Conservation (phyloP, 2,888 invertebrate genomes). For the Caenorhabditis drosophilae region DNA sequence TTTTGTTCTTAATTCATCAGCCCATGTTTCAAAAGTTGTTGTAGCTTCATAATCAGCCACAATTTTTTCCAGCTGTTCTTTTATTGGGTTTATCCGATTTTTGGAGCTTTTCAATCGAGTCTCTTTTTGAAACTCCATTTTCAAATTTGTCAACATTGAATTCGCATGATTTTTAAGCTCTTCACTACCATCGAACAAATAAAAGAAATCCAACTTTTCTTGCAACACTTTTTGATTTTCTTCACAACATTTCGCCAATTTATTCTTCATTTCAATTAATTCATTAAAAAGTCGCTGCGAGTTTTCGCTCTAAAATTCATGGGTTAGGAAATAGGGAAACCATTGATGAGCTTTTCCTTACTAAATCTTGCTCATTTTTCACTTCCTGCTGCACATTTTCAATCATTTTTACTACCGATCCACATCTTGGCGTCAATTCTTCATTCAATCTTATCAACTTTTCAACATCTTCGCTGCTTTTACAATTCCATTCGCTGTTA, state of each 20-base stretch:
- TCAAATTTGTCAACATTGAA: constrained; percentile 1
- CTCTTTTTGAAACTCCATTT: constrained; percentile 4
- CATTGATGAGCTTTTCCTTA: no score
- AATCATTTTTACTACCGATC: constrained; percentile 16
- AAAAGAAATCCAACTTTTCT: constrained; percentile 9
- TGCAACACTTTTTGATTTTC: constrained; percentile 3
- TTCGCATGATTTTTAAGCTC: constrained; percentile 12
- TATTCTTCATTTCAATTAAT: constrained; percentile 5
- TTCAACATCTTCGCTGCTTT: constrained; percentile 11
- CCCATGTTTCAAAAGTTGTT: not conserved
- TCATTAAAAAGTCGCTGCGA: constrained; percentile 5
- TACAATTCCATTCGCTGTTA: not conserved
- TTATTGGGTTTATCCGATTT: constrained; percentile 9
- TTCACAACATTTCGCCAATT: constrained; percentile 2
- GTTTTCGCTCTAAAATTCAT: constrained; percentile 1
- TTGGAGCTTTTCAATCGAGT: constrained; percentile 7
- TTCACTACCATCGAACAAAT: constrained; percentile 8
- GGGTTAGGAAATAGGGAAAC: no score
- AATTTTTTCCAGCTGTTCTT: constrained; percentile 15
- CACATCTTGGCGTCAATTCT: constrained; percentile 16
- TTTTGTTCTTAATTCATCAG: not conserved
- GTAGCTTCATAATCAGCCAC: not conserved
- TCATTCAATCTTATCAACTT: constrained; percentile 15
- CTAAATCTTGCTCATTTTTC: not conserved
- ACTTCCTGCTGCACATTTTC: constrained; percentile 11